These are phyloP conservation scores for Turritopsis dohrnii DNA, from an alignment of 30 jellyfish, hydroid and myxozoan genomes.

Conservation along the genomic window DNA sequence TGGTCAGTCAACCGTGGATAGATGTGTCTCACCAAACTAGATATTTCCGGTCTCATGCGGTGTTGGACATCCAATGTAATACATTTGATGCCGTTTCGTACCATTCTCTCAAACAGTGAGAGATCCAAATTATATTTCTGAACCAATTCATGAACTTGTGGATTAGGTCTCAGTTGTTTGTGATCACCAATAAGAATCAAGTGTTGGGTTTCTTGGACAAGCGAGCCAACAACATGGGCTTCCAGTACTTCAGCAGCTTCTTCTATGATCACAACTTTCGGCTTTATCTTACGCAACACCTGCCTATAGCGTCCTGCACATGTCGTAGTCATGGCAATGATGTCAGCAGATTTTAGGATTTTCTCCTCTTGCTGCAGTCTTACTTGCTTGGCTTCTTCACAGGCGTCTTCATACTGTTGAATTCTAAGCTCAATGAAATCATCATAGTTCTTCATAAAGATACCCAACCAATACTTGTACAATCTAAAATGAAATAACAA, in stretches of 20 bases:
- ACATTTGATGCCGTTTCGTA: conserved; percentile 69
- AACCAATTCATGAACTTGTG: conserved; percentile 60
- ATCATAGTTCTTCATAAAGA: conserved; percentile 25
- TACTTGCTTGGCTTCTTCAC: conserved; percentile 42
- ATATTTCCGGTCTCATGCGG: conserved; percentile 82
- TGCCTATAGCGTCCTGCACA: conserved; percentile 66
- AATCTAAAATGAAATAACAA: neutral
- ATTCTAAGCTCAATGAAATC: conserved; percentile 22
- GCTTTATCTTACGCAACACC: conserved; percentile 42
- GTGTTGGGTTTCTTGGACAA: conserved; percentile 56
- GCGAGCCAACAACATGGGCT: conserved; percentile 71
- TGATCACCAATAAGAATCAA: conserved; percentile 89
- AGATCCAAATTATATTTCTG: conserved; percentile 54
- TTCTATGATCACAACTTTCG: conserved; percentile 61
- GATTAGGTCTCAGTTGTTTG: conserved; percentile 77
- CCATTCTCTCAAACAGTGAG: conserved; percentile 77
- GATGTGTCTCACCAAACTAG: conserved; percentile 46
- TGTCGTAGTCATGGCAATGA: conserved; percentile 84
- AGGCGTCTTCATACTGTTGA: conserved; percentile 54
- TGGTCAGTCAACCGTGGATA: conserved; percentile 70
- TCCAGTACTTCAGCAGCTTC: conserved; percentile 98
- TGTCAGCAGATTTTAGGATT: conserved; percentile 30
- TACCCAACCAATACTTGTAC: conserved; percentile 46
- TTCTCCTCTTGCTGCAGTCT: conserved; percentile 44
- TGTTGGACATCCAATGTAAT: conserved; percentile 59